Conservation (phyloP, 2,113 vertebrate genomes). For the Anguilla japonica region DNA sequence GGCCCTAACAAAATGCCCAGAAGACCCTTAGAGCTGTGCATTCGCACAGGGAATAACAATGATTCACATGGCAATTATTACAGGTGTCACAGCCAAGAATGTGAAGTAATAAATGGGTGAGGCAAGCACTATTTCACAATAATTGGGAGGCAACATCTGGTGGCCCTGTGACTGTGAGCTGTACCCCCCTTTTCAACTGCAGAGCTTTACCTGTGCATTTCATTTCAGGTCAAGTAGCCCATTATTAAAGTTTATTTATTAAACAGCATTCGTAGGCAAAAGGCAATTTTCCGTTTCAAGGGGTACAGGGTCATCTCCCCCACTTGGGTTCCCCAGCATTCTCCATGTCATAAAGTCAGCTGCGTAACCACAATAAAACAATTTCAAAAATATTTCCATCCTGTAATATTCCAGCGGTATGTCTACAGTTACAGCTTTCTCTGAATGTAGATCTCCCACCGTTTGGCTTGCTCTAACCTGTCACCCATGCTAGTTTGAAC, state of each 20-base stretch:
- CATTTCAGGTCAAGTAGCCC: neutral
- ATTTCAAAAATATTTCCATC: neutral
- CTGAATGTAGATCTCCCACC: constrained; percentile 13
- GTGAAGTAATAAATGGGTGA: neutral
- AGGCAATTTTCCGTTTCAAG: no score
- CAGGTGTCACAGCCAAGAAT: constrained; percentile 9
- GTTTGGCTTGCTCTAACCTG: constrained; percentile 6
- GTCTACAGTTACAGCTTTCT: neutral
- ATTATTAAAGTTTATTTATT: neutral
- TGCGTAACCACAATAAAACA: neutral
- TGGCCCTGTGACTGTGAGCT: neutral
- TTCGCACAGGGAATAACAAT: neutral
- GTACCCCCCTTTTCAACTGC: neutral
- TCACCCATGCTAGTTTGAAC: neutral
- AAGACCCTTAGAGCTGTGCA: constrained; percentile 4
- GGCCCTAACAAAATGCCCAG: neutral
- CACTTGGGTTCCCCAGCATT: neutral
- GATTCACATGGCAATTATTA: neutral
- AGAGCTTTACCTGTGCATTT: neutral
- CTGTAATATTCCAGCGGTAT: neutral
- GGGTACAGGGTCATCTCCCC: no score
- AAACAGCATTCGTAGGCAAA: neutral
- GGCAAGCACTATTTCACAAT: neutral
- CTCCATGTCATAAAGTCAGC: neutral
- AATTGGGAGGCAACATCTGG: neutral